Base-by-base conservation (phyloP, 2,888 invertebrate genomes). In the Agyllia agylla region DNA sequence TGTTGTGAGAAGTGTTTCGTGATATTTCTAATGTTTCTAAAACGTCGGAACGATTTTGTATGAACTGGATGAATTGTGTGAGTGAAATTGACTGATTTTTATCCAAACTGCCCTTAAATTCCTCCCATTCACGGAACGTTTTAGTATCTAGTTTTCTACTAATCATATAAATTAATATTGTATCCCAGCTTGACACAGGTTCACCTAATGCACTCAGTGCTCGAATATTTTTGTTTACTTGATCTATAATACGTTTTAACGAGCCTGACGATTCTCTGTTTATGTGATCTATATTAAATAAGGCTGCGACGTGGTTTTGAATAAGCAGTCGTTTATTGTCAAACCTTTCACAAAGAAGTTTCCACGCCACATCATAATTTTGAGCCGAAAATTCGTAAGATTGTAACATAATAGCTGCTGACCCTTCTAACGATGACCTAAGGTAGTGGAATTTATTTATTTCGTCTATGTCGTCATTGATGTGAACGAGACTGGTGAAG, bases 41-140 rank as follows among this genome's bases (percentile, higher is more conserved):
- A 20, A 83, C 57, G 9, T 83, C 73, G 1, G 73, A 33, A 33
- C 70, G 83, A 27, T 73, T 83, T 35, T 31, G 83, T 35, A 83
- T 73, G 38, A 83, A 83, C 27, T 80, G 31, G 2, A 75, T 30
- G 49, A 87, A 87, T 9, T 31, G 33, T 20, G 75, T 17, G n/a
- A 87, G 73, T 78, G 30, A 81, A 20, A 92, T 90, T 5, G 84
- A 1, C 1, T 81, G 78, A 70, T 88, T 84, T 35, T 87, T 89
- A 33, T 81, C 85, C 13, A 93, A 49, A 5, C 42, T 42, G 64
- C 92, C 89, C 82, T 94, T 94, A 77, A 24, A 87, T 75, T 94
- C 91, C 35, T 95, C 94, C 93, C 94, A 95, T 30, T 94, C 92
- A 78, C 94, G 93, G 31, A 82, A 92, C 0, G 94, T 92, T 24